Evolutionary conservation across 2,113 vertebrate genomes (phyloP).

Genomic region (Brachyistius frenatus): DNA sequence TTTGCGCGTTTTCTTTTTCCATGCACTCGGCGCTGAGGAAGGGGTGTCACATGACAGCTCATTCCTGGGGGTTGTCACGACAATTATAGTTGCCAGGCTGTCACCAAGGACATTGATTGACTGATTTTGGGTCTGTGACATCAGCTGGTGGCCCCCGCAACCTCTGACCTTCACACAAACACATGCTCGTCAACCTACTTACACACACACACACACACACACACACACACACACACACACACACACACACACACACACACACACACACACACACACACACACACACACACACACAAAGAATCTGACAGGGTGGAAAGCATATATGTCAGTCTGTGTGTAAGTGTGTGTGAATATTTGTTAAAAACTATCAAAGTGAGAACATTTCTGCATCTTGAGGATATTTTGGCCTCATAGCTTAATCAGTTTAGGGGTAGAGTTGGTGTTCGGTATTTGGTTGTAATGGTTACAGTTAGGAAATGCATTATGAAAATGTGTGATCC

Average conservation of each 20-base stretch:
- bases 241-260: not conserved
- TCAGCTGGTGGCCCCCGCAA: conserved; percentile 55
- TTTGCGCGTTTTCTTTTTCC: conserved; percentile 60
- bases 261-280: not conserved
- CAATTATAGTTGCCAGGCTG: conserved; percentile 72
- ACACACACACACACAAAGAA: not conserved
- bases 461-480: not conserved
- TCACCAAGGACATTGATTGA: conserved; percentile 63
- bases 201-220: not conserved
- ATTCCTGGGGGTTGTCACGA: conserved; percentile 71
- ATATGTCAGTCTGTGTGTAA: no score
- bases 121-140: conserved; percentile 55
- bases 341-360: no score
- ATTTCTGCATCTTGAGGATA: no score
- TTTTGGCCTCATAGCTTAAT: not conserved
- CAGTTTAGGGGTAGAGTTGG: not conserved
- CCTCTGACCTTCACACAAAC: conserved; percentile 57
- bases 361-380: no score
- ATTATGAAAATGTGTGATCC: not conserved
- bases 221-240: not conserved
- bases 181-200: not conserved
- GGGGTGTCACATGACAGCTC: conserved; percentile 64
- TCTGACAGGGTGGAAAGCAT: no score
- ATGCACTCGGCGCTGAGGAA: conserved; percentile 48
- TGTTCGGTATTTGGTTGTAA: not conserved